Conservation (phyloP, 2,113 vertebrate species). For the Chaetodon trifascialis region DNA sequence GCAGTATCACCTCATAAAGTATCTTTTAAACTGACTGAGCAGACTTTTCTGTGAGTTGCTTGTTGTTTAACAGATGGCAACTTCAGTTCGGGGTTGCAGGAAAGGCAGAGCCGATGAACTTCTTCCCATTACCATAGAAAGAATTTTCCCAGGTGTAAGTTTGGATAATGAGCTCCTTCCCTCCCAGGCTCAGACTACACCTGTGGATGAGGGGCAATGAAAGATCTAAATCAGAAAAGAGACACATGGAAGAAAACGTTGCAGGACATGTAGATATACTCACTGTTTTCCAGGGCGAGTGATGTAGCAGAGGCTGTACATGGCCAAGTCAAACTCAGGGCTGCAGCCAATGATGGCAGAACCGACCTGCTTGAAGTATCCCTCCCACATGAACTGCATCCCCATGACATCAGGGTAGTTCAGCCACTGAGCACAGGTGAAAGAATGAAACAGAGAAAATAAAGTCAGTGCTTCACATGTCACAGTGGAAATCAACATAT, state of each 20-base stretch:
- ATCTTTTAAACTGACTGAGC: not conserved
- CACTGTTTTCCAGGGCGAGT: slow-evolving; percentile 89
- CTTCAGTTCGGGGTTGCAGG: slow-evolving; percentile 77
- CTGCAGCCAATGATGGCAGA: slow-evolving; percentile 93
- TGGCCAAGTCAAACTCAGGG: slow-evolving; percentile 93
- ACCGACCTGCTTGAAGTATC: slow-evolving; percentile 93
- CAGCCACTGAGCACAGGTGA: slow-evolving; percentile 85
- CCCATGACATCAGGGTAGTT: slow-evolving; percentile 91
- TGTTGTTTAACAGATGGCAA: not conserved
- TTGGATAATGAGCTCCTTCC: slow-evolving; percentile 86
- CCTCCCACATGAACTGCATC: slow-evolving; percentile 94
- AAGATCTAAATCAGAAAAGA: not conserved
- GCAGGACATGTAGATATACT: slow-evolving; percentile 66
- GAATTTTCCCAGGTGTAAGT: slow-evolving; percentile 93
- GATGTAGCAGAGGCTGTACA: slow-evolving; percentile 94
- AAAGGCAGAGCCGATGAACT: slow-evolving; percentile 90
- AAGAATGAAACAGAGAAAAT: not conserved
- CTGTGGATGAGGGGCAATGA: slow-evolving; percentile 74
- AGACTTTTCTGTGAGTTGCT: not conserved
- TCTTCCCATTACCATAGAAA: slow-evolving; percentile 87
- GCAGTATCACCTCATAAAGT: not conserved
- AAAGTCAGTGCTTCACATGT: not conserved
- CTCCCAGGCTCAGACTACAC: slow-evolving; percentile 90
- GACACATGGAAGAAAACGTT: not conserved
- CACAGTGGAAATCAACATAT: not conserved